Conservation (phyloP, 2,113 vertebrate genomes). For the Uropsilus gracilis region DNA sequence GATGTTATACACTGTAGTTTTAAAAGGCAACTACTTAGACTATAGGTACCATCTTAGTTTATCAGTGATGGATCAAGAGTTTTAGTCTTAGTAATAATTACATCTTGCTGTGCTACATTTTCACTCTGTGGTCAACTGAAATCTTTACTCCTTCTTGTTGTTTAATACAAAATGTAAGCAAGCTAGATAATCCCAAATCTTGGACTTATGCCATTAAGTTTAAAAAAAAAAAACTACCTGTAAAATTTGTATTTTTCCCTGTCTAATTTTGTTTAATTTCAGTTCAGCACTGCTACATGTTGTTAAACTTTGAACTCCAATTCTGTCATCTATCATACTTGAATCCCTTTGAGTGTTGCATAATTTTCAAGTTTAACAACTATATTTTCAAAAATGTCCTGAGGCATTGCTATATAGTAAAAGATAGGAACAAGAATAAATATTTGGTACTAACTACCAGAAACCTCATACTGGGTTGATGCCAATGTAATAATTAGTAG, state of each 20-base stretch:
- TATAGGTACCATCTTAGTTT: no score
- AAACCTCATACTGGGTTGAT: background rate
- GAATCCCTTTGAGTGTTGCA: background rate
- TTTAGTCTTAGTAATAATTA: conserved; percentile 28
- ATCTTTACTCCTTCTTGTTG: background rate
- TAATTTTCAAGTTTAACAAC: conserved; percentile 26
- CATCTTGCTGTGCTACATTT: background rate
- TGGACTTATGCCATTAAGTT: background rate
- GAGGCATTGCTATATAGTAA: background rate
- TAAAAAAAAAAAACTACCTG: background rate
- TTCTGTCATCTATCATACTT: conserved; percentile 38
- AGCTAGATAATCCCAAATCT: background rate
- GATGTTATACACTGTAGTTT: background rate
- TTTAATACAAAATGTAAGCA: background rate
- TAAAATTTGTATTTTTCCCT: conserved; percentile 24
- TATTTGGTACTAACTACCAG: background rate
- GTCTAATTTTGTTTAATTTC: conserved; percentile 12
- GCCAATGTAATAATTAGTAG: conserved; percentile 25
- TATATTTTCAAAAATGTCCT: conserved; percentile 40
- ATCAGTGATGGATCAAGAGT: no score
- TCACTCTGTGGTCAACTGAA: background rate
- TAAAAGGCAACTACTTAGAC: conserved; percentile 9
- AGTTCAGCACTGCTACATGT: background rate
- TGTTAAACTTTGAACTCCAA: conserved; percentile 15
- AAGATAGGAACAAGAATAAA: background rate